Conservation (phyloP, 2,888 invertebrate species). For the Sicus ferrugineus region DNA sequence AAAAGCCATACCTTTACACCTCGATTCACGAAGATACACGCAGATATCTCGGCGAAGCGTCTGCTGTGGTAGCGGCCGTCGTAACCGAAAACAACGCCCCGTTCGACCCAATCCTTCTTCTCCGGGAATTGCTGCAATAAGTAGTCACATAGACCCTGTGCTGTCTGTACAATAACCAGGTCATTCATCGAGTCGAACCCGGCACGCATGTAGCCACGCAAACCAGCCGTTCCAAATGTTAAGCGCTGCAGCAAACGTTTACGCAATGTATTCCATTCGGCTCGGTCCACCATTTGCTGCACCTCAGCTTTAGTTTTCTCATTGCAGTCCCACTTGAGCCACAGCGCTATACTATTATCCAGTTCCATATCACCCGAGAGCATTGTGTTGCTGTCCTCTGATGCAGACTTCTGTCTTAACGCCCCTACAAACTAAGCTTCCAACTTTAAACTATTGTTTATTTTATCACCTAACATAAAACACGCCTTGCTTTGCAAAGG, state of each 20-base stretch:
- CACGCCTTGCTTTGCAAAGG: no score
- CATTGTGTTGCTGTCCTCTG: neutral
- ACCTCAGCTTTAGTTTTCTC: slow-evolving; percentile 73
- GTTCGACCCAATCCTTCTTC: slow-evolving; percentile 64
- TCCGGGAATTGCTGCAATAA: slow-evolving; percentile 70
- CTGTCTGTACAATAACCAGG: slow-evolving; percentile 93
- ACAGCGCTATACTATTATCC: slow-evolving; percentile 74
- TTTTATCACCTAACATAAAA: no score
- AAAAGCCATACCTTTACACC: slow-evolving; percentile 84
- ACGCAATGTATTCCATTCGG: slow-evolving; percentile 68
- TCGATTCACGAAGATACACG: slow-evolving; percentile 80
- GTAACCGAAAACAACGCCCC: slow-evolving; percentile 87
- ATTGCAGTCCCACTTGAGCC: slow-evolving; percentile 81
- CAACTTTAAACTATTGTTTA: no score
- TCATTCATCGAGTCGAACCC: slow-evolving; percentile 97
- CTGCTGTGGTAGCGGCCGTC: slow-evolving; percentile 93
- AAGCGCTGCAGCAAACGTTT: slow-evolving; percentile 76
- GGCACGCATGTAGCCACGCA: slow-evolving; percentile 91
- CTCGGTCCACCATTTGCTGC: slow-evolving; percentile 67
- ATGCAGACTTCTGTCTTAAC: neutral
- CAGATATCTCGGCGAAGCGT: slow-evolving; percentile 81
- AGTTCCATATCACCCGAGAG: slow-evolving; percentile 63
- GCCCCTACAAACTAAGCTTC: no score
- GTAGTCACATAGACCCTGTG: slow-evolving; percentile 86
- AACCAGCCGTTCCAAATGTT: slow-evolving; percentile 91